Evolutionary conservation across 2,888 invertebrate genomes (phyloP), one percentile per base, ranked within the genome.

Genomic region (Andrena marginata): DNA sequence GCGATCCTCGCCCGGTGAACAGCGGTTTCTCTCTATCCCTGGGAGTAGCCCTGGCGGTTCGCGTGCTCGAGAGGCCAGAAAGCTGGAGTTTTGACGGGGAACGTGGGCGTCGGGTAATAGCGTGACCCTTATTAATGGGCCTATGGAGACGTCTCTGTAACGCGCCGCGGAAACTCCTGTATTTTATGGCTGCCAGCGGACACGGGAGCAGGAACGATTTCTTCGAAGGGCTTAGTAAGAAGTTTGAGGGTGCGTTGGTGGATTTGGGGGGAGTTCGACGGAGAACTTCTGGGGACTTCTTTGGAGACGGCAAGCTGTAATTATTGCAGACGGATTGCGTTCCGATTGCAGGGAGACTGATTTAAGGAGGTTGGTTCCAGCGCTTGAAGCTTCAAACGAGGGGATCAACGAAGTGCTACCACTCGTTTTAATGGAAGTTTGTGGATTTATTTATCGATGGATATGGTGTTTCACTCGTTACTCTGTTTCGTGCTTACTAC

Each of bases 101-200:
- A 16, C 69, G 77, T 77, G 64, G 77, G 77, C 64, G 77, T 70
- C 33, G 13, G 59, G 64, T 71, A 77, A 77, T 77, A 71, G 70
- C 64, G 49, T 26, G 70, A 65, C 64, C 63, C 60, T 77, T 77
- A 77, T 77, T 77, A 77, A 70, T 71, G 70, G 64, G 70, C 63
- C 77, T 71, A 77, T 64, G 33, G 31, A 60, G 70, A 70, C 65
- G 42, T 64, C 77, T 49, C 67, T 49, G 63, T 77, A 76, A 76
- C 63, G 42, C 62, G 59, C 60, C 63, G 63, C 68, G 51, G 26
- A 73, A 73, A 73, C 73, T 64, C 35, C 33, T 3, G 51, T 56
- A 42, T 73, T 73, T 73, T 73, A 64, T 73, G 56, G 35, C 13
- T n/a, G 20, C 33, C 10, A 65, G 65, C 16, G 42, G 56, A 42